Base-by-base conservation (phyloP, 2,113 vertebrate species). In the Solea senegalensis region DNA sequence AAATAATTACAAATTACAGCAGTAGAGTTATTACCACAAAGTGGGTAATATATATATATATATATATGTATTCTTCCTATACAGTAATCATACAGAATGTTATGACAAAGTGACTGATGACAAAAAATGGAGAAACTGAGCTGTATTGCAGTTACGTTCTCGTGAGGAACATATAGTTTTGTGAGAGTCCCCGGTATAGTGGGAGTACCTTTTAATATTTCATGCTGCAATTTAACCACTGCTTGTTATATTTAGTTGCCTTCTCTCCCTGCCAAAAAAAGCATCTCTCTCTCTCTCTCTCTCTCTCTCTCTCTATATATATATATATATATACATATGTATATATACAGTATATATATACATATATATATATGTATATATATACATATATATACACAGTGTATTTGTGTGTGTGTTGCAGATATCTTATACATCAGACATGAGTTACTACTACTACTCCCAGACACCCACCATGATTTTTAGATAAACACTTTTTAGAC, bases 161-260 rank as follows among this genome's bases (percentile, higher is more conserved):
- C 6, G 1, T 27, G 50, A 59, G 55, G 27, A 49, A 62, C 60
- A 58, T 69, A 39, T 27, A 41, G 59, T 21, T 68, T 46, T 60
- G 21, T 66, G 52, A 65, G 53, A 69, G 56, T 74, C 53, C 15
- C 49, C 21, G 2, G 7, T 49, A 21, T 21, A 72, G 74, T 55
- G 53, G 44, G 11, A 67, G 53, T 11, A 16, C 34, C 48, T 71
- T 26, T 26, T 70, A 78, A 78, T 74, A 48, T 65, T 53, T 49
- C 13, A 75, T 60, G 46, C 46, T 59, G 50, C 61, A 75, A 55
- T 82, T 72, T 54, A 70, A 63, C 63, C 49, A 51, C 49, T 74
- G 54, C 14, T 44, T 2, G 50, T 48, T 57, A 16, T 7, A 34
- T 39, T 8, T 7, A 41, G 44, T 58, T 12, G 26, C 28, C 11